Evolutionary conservation across 2,888 invertebrate genomes (phyloP), one percentile per base, ranked within the genome.

Genomic region (Agriotes lineatus): DNA sequence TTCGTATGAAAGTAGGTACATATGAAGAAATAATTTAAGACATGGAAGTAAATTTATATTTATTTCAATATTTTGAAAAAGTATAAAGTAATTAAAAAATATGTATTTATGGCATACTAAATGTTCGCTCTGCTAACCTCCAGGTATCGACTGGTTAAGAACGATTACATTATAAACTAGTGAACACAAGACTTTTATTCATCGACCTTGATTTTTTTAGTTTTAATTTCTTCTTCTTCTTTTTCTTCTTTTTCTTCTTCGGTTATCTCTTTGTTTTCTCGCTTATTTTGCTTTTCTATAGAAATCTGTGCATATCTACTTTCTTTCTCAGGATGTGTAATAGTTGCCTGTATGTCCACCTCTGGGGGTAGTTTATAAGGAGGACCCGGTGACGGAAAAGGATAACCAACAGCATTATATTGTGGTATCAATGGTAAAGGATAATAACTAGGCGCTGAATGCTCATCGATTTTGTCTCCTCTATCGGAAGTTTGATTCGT

Each of bases 261-360:
- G 1, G 18, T 44, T 19, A 7, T 4, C 1, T 25, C 16, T 18
- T 18, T n/a, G 20, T 6, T 57, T 48, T 64, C 64, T 16, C 42
- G 9, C 6, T 66, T 58, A 1, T 20, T 39, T 33, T 37, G 14
- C 37, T 67, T 60, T 20, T 22, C 22, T 20, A 68, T 68, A 1
- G 68, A 63, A 37, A 68, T 68, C 54, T 63, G 52, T 4, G 68
- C 68, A 18, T 68, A 59, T 20, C 52, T 58, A 4, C 35, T 54
- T 2, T 30, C 30, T 35, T 61, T 62, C 20, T 57, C 63, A 10
- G 68, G 61, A 52, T 57, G 63, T n/a, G 52, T 59, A 22, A 68
- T 60, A n/a, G 45, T 42, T 16, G 68, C 68, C 50, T 63, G 58
- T 37, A 68, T 68, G 12, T 62, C 61, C 16, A 68, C 68, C 45